Base-by-base conservation (phyloP, 2,113 vertebrate genomes). In the Petrocephalus zakoni region DNA sequence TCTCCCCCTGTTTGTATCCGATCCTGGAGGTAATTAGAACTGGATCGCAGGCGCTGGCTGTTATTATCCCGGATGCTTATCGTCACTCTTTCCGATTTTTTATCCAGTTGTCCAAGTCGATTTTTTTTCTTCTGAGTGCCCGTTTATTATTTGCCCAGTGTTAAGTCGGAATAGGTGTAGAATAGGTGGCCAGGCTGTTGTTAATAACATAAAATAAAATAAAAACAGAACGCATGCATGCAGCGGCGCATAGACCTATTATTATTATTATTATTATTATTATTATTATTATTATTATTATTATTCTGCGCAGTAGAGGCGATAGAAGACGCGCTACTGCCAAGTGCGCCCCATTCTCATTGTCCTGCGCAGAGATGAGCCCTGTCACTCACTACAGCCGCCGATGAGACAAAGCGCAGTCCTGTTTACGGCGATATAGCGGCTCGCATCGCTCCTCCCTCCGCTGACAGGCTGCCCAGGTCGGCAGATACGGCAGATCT, bases 391-490 rank as follows among this genome's bases (percentile, higher is more conserved):
- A 88, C 6, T 21, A 22, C 83, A 81, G 87, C 87, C 29, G 61
- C 88, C 46, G 87, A 52, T 49, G 87, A 91, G 89, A 93, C 92
- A 91, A 93, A 92, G 92, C 90, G 51, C 88, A 85, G 87, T 92
- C 91, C 91, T 92, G 91, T 92, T 92, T 89, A 91, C 84, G 89
- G 88, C 75, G 84, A 90, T 64, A 47, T 84, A 52, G 86, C 85
- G 25, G 86, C 90, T 90, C 82, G 84, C 88, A 42, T 85, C 85
- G 91, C 91, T 91, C 90, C 92, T 92, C 92, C 90, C 90, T 91
- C 89, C 88, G 21, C 72, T 29, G 34, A 87, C 64, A 52, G 72
- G 87, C 22, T 88, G 85, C 64, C 87, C 61, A 37, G 81, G 86
- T 90, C 81, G 81, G 53, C 34, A 82, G 88, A 88, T 87, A 85